Percentiles rank a stretch among this genome's conserved stretches.
Evolutionary conservation across 2,888 invertebrate species (phyloP).

Genomic region (Hirtodrosophila confusa): DNA sequence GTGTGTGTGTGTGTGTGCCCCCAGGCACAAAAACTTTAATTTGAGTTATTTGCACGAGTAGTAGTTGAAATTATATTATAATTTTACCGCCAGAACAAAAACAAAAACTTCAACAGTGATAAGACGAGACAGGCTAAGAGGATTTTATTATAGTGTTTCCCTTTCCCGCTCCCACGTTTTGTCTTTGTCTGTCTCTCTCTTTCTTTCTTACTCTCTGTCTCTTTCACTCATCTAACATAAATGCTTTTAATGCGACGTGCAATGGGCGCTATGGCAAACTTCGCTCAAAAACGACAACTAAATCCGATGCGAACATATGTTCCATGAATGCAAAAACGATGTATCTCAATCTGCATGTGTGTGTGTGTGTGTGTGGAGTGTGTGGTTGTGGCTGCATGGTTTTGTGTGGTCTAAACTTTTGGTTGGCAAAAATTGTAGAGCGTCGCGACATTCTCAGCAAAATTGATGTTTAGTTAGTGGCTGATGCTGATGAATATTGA

Average conservation of each 20-base stretch:
- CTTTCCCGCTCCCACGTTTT: neutral
- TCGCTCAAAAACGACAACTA: conserved; percentile 60
- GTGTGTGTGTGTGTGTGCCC: conserved; percentile 36
- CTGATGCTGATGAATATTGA: conserved; percentile 51
- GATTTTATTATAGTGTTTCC: conserved; percentile 12
- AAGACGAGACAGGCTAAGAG: conserved; percentile 36
- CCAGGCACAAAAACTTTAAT: conserved; percentile 72
- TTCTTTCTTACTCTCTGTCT: neutral
- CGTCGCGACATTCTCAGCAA: conserved; percentile 27
- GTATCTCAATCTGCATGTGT: conserved; percentile 48
- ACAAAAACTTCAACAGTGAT: conserved; percentile 64
- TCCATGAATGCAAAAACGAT: conserved; percentile 69
- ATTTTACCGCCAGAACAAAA: conserved; percentile 58
- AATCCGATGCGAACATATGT: conserved; percentile 63
- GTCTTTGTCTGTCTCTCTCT: conserved; percentile 3
- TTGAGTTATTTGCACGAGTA: conserved; percentile 72
- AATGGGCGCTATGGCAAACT: conserved; percentile 53
- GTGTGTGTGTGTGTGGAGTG: conserved; percentile 12
- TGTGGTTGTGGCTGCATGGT: conserved; percentile 21
- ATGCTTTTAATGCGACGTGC: conserved; percentile 66
- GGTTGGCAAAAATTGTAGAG: conserved; percentile 26
- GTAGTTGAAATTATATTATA: conserved; percentile 69
- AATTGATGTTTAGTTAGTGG: conserved; percentile 22
- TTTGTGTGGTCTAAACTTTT: conserved; percentile 45
- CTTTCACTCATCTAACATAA: conserved; percentile 29